phyloP scores from a whole-genome alignment of 2,113 vertebrate genomes.

The Callocephalon fimbriatum region DNA sequence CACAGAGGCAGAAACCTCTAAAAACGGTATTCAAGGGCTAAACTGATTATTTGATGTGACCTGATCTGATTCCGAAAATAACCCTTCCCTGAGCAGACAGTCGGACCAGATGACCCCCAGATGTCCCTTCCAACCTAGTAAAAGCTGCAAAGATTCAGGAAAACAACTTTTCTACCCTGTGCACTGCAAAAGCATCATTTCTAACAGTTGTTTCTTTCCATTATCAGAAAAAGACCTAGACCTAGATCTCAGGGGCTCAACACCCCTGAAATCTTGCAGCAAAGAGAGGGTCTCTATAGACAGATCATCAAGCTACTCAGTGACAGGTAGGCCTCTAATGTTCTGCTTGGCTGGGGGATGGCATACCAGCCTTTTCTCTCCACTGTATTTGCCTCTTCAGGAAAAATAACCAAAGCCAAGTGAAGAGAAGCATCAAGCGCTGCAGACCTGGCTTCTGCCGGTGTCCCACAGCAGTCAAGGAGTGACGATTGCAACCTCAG shows the following conservation, averaged over 20 bases:
- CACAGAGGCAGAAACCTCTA: background rate
- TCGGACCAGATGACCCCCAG: background rate
- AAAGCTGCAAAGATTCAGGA: background rate
- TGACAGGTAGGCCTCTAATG: background rate
- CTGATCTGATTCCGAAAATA: background rate
- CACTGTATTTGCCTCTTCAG: background rate
- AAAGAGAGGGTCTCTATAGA: background rate
- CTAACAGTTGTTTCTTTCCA: background rate
- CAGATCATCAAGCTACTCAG: fast-evolving
- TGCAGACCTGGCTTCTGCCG: background rate
- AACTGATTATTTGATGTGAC: background rate
- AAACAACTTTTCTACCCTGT: background rate
- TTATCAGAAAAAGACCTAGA: background rate
- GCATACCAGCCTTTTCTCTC: background rate
- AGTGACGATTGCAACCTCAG: background rate
- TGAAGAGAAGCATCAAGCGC: background rate
- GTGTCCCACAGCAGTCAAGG: background rate
- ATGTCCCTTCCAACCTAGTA: background rate
- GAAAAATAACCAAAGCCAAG: background rate
- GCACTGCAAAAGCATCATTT: background rate
- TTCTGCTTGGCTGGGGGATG: background rate
- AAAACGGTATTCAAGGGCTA: background rate
- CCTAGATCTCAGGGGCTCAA: background rate
- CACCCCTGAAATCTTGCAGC: background rate
- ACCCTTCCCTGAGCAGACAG: background rate